A percentile compares a stretch with the other conserved stretches of the same genome.
These are phyloP conservation scores for Aselliscus stoliczkanus DNA, from an alignment of 2,797 vertebrate species.

Conservation along the genomic window DNA sequence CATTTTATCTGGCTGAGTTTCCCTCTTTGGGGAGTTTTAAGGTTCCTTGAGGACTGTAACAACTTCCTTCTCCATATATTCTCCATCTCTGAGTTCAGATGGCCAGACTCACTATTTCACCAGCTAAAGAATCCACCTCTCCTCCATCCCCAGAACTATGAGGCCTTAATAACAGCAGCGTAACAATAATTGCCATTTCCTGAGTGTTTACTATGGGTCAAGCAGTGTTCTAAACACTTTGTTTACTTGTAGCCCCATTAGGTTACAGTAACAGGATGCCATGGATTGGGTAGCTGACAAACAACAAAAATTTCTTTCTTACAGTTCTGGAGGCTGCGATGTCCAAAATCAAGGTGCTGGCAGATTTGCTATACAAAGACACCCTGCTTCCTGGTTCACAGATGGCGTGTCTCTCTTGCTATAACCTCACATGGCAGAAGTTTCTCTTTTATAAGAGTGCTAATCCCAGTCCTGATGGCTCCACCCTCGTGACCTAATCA, in stretches of 20 bases:
- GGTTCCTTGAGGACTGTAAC: neutral
- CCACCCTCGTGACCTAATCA: neutral
- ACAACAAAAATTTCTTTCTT: neutral
- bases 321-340: neutral
- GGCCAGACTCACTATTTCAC: neutral
- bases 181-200: neutral
- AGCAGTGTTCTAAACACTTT: neutral
- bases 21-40: neutral
- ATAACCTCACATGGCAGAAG: neutral
- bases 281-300: neutral
- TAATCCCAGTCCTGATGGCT: neutral
- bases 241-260: neutral
- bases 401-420: fast-evolving
- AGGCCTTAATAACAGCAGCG: neutral
- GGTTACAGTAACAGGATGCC: neutral
- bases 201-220: neutral
- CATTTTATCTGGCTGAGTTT: neutral
- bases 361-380: neutral
- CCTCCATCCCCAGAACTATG: neutral
- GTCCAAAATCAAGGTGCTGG: neutral
- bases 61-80: neutral
- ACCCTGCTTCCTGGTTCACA: neutral
- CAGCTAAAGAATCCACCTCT: neutral
- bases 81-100: neutral
- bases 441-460: neutral